These are phyloP conservation scores for Halocynthia aurantium DNA, from an alignment of 23 tunicate genomes.

Conservation along the genomic window DNA sequence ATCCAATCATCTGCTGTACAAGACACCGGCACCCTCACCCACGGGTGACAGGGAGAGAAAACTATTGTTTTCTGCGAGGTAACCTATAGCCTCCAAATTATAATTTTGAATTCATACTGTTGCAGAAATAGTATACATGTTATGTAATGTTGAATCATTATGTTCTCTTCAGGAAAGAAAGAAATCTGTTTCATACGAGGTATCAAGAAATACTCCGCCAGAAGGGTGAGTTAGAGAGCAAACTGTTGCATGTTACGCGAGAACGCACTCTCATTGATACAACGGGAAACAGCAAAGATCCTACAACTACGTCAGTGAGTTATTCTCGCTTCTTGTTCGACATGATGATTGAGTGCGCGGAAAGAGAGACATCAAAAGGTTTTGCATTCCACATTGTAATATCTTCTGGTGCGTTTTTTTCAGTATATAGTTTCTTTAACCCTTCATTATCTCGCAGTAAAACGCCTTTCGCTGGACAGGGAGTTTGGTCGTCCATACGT, in stretches of 20 bases:
- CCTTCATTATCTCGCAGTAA: conserved; percentile 4
- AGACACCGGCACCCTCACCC: conserved; percentile 95
- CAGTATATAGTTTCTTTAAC: neutral
- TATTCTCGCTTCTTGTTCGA: conserved; percentile 60
- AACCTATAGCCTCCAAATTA: neutral
- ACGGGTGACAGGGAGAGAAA: conserved; percentile 92
- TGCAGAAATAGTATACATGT: neutral
- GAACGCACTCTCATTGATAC: conserved; percentile 36
- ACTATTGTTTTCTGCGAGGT: conserved; percentile 81
- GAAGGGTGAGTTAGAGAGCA: conserved; percentile 47
- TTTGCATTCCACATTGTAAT: neutral
- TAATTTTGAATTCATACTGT: neutral
- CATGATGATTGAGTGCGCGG: conserved; percentile 53
- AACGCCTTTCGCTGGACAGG: conserved; percentile 18
- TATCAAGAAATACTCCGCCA: conserved; percentile 82
- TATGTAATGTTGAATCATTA: neutral
- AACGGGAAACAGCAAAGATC: neutral
- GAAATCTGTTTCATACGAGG: conserved; percentile 47
- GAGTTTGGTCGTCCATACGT: conserved; percentile 41
- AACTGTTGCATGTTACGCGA: conserved; percentile 43
- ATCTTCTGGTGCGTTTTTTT: neutral
- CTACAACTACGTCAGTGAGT: conserved; percentile 12
- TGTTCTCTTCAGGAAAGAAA: conserved; percentile 47
- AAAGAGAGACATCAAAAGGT: conserved; percentile 48
- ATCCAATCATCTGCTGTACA: conserved; percentile 85